Evolutionary conservation across 2,888 invertebrate species (phyloP).

Genomic region (Yponomeuta evonymella): DNA sequence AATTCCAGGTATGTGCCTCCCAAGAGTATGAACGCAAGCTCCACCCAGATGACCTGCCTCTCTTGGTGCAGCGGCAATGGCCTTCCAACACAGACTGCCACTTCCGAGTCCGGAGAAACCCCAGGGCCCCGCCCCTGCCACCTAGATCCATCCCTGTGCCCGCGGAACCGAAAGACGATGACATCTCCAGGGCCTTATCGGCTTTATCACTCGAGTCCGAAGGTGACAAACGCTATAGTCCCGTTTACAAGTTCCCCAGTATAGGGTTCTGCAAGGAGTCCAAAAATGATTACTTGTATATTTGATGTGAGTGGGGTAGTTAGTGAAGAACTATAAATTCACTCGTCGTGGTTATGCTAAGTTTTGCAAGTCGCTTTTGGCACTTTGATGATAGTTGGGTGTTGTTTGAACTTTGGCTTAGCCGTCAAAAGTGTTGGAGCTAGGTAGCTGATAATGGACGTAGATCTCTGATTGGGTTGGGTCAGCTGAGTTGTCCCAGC

Average conservation of each 20-base stretch:
- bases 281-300: conserved; percentile 68
- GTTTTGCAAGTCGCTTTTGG: too few relatives aligned
- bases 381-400: too few relatives aligned
- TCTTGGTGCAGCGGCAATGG: conserved; percentile 87
- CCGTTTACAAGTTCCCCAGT: conserved; percentile 69
- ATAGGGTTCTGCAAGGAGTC: conserved; percentile 64
- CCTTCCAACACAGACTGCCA: conserved; percentile 83
- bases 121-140: conserved; percentile 86
- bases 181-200: conserved; percentile 57
- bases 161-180: conserved; percentile 41
- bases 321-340: neutral
- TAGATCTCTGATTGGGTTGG: too few relatives aligned
- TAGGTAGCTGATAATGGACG: too few relatives aligned
- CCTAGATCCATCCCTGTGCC: conserved; percentile 56
- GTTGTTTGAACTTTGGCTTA: too few relatives aligned
- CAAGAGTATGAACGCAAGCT: conserved; percentile 92
- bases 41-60: conserved; percentile 90
- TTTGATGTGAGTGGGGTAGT: conserved; percentile 37
- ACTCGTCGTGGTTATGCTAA: neutral
- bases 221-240: conserved; percentile 61
- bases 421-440: too few relatives aligned
- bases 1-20: conserved; percentile 79
- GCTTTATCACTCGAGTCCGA: conserved; percentile 65
- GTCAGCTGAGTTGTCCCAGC: too few relatives aligned
- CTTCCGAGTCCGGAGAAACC: conserved; percentile 88